phyloP scores from a whole-genome alignment of 1,140 invertebrate species.

The Drosophila orosa region DNA sequence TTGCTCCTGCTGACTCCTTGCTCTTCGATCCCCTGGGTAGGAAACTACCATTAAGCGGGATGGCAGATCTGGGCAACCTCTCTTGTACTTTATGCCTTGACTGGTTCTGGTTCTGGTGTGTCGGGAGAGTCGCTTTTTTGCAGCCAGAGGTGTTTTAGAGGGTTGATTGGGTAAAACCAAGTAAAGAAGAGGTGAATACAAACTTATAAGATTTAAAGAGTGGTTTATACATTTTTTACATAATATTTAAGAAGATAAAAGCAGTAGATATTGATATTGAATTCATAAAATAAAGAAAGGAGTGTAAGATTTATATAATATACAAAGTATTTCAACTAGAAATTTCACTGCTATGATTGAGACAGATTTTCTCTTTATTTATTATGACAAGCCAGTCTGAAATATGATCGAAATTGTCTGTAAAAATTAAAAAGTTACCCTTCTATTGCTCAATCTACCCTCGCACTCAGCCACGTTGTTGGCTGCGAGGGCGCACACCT shows the following conservation, averaged over 20 bases:
- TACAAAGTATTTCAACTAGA: not conserved
- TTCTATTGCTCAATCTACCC: conserved; percentile 7
- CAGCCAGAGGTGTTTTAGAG: conserved; percentile 27
- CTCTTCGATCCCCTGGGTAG: conserved; percentile 74
- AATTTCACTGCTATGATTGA: too few species aligned
- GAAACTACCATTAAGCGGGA: conserved; percentile 73
- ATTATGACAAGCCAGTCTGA: not conserved
- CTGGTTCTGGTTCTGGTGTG: conserved; percentile 33
- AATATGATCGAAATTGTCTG: too few species aligned
- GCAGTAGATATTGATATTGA: too few species aligned
- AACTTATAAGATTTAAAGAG: not conserved
- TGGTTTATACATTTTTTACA: not conserved
- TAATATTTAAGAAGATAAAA: too few species aligned
- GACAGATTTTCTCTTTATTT: too few species aligned
- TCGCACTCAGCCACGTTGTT: conserved; percentile 54
- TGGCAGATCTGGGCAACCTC: conserved; percentile 64
- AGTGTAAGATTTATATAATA: not conserved
- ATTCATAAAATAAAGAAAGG: not conserved
- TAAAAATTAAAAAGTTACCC: not conserved
- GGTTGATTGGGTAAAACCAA: conserved; percentile 3
- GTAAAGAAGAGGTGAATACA: not conserved
- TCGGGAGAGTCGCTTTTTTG: conserved; percentile 29
- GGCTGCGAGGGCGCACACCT: conserved; percentile 63
- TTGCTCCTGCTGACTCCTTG: conserved; percentile 48
- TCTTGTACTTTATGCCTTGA: conserved; percentile 62